These are phyloP conservation scores for Montifringilla adamsi DNA, from an alignment of 2,113 vertebrate genomes.

Conservation along the genomic window DNA sequence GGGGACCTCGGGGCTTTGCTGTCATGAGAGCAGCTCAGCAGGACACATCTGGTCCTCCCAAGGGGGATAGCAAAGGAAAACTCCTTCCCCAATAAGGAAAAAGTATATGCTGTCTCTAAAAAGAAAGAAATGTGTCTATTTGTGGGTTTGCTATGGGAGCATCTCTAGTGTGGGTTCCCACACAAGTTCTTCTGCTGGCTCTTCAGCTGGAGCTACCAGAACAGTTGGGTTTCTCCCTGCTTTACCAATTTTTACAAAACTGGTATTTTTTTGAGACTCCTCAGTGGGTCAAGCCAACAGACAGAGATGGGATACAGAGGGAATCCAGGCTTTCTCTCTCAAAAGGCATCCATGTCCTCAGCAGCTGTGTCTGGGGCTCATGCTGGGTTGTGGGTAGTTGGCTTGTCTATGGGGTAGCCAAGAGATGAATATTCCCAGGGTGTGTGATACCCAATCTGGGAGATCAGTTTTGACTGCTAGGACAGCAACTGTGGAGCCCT, in stretches of 20 bases:
- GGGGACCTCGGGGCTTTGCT: rapidly evolving
- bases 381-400: neutral
- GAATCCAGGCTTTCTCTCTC: neutral
- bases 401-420: neutral
- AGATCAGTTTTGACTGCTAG: neutral
- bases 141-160: neutral
- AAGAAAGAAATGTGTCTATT: neutral
- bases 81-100: neutral
- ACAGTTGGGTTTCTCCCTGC: neutral
- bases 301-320: neutral
- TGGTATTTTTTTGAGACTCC: neutral
- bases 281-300: neutral
- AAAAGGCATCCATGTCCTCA: neutral
- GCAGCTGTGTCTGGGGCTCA: rapidly evolving
- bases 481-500: rapidly evolving
- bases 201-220: neutral
- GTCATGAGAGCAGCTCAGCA: neutral
- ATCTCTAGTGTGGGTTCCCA: neutral
- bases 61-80: neutral
- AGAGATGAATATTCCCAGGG: neutral
- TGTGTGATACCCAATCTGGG: neutral
- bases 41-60: neutral
- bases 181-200: neutral
- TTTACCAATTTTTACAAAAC: neutral
- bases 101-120: neutral